These are phyloP conservation scores for Sylvilagus bachmani DNA, from an alignment of 2,113 vertebrate genomes.

Conservation along the genomic window DNA sequence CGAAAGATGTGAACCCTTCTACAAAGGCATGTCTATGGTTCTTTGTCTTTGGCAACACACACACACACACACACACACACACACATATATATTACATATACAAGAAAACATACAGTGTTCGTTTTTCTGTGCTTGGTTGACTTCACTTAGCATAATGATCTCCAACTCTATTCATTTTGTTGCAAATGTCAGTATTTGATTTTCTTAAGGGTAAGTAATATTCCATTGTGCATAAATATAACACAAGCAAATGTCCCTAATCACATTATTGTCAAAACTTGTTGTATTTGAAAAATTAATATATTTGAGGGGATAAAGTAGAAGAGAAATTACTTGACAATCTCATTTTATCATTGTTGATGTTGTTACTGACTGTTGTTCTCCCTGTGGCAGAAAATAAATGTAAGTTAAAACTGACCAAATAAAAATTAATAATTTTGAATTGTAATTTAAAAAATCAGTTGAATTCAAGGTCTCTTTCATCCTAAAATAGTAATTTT, in stretches of 20 bases:
- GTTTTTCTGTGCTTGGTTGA: no score
- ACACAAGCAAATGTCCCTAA: neutral
- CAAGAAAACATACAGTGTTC: no score
- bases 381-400: neutral
- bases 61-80: no score
- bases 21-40: no score
- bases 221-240: no score
- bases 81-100: no score
- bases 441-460: neutral
- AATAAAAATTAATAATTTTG: constrained; percentile 14
- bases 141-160: no score
- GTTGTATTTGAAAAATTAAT: neutral
- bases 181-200: no score
- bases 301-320: neutral
- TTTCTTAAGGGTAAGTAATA: no score
- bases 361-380: neutral
- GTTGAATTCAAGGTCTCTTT: neutral
- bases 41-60: no score
- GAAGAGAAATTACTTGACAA: neutral
- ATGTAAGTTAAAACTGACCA: constrained; percentile 22
- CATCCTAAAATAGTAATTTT: neutral
- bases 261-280: neutral
- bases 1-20: no score
- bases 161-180: no score
- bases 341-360: neutral